These are phyloP conservation scores for Drosophila mimetica DNA, from an alignment of 2,888 invertebrate species.

Conservation along the genomic window DNA sequence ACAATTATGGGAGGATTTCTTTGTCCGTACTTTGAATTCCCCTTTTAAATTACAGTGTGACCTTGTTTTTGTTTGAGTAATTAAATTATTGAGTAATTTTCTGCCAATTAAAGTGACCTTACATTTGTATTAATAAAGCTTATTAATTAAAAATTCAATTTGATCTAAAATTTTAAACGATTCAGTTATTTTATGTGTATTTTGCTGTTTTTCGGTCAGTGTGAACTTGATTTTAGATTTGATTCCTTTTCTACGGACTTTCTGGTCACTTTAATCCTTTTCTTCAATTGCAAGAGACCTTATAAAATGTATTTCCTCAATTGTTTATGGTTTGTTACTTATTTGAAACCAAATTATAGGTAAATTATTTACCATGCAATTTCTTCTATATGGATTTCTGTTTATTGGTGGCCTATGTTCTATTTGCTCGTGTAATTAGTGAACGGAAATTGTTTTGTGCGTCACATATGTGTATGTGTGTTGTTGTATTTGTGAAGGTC, in stretches of 20 bases:
- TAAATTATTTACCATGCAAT: conserved; percentile 41
- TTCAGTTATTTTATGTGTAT: no score
- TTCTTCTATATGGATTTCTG: conserved; percentile 27
- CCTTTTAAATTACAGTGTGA: background rate
- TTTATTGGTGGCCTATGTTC: conserved; percentile 45
- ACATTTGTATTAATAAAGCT: background rate
- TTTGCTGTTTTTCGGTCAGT: no score
- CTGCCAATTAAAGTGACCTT: background rate
- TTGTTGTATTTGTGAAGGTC: conserved; percentile 27
- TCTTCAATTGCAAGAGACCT: background rate
- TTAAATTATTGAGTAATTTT: no score
- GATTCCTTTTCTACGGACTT: background rate
- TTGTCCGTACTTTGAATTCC: background rate
- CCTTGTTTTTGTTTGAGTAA: background rate
- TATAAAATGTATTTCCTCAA: conserved; percentile 18
- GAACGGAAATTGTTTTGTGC: conserved; percentile 55
- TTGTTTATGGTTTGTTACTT: conserved; percentile 18
- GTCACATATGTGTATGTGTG: conserved; percentile 8
- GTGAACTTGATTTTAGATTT: background rate
- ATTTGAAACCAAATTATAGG: conserved; percentile 20
- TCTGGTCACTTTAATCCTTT: background rate
- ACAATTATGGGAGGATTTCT: background rate
- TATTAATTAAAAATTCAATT: no score
- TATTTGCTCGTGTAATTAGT: conserved; percentile 67
- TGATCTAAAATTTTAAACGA: no score